These are phyloP conservation scores for Acanthosoma haemorrhoidale DNA, from an alignment of 2,888 invertebrate genomes.

Conservation along the genomic window DNA sequence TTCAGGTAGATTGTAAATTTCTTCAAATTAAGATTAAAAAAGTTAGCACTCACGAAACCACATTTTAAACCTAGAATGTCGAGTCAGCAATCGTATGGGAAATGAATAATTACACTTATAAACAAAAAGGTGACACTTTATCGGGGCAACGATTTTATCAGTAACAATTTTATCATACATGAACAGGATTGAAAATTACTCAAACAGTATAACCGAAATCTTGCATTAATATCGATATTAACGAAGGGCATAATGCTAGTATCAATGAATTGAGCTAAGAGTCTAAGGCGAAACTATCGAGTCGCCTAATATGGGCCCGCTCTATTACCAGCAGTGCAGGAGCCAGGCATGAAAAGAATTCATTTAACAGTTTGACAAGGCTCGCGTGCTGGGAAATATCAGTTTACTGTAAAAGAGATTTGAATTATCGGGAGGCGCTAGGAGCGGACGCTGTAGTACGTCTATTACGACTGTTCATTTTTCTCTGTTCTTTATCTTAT, in stretches of 20 bases:
- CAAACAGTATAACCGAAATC: too few species aligned
- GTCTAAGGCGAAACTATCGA: background rate
- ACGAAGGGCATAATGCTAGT: background rate
- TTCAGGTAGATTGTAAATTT: too few species aligned
- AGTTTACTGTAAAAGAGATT: slow-evolving; percentile 17
- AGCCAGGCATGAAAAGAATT: slow-evolving; percentile 15
- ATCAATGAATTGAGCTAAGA: background rate
- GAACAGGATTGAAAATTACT: too few species aligned
- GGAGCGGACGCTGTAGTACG: background rate
- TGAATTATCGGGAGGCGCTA: background rate
- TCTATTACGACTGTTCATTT: background rate
- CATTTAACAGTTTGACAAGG: slow-evolving; percentile 23
- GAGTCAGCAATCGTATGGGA: too few species aligned
- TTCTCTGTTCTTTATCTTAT: background rate
- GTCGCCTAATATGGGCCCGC: background rate
- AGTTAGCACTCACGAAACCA: too few species aligned
- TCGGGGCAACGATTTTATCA: too few species aligned
- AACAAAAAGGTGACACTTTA: too few species aligned
- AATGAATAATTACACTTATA: too few species aligned
- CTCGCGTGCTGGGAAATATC: slow-evolving; percentile 20
- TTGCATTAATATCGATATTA: background rate
- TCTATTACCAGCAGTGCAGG: background rate
- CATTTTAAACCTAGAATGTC: too few species aligned
- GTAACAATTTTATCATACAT: too few species aligned
- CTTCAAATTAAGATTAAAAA: too few species aligned